phyloP scores from a whole-genome alignment of 2,888 invertebrate species.

The Mimas tiliae region DNA sequence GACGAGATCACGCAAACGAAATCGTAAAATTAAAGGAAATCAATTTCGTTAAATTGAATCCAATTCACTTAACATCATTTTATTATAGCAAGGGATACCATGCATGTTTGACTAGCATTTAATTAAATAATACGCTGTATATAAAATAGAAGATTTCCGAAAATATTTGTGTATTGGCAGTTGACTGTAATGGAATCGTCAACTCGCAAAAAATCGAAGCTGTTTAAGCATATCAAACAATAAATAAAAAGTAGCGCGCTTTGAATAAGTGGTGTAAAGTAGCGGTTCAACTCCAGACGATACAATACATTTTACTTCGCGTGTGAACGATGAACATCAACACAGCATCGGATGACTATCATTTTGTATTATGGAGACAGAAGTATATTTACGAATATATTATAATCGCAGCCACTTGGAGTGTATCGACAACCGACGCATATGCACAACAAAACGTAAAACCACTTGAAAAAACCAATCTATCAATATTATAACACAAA shows the following conservation, averaged over 20 bases:
- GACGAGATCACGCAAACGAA: conserved; percentile 82
- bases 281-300: conserved; percentile 47
- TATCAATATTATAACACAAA: conserved; percentile 85
- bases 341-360: conserved; percentile 69
- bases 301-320: conserved; percentile 69
- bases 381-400: conserved; percentile 67
- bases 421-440: conserved; percentile 40
- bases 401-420: conserved; percentile 66
- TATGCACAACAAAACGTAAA: conserved; percentile 72
- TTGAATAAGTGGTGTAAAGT: no score
- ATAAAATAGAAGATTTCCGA: neutral
- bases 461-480: conserved; percentile 80
- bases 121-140: conserved; percentile 11
- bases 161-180: conserved; percentile 34
- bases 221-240: conserved; percentile 55
- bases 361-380: conserved; percentile 73
- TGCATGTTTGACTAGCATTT: conserved; percentile 15
- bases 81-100: conserved; percentile 42
- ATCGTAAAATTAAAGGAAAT: conserved; percentile 81
- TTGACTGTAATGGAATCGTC: conserved; percentile 55
- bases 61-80: conserved; percentile 68
- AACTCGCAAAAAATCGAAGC: conserved; percentile 51
- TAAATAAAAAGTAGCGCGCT: conserved; percentile 49
- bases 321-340: conserved; percentile 56
- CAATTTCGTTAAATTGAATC: conserved; percentile 77